Percentiles rank a stretch among this genome's conserved stretches.
phyloP scores from a whole-genome alignment of 2,113 vertebrate genomes.

The Xiphorhynchus elegans region DNA sequence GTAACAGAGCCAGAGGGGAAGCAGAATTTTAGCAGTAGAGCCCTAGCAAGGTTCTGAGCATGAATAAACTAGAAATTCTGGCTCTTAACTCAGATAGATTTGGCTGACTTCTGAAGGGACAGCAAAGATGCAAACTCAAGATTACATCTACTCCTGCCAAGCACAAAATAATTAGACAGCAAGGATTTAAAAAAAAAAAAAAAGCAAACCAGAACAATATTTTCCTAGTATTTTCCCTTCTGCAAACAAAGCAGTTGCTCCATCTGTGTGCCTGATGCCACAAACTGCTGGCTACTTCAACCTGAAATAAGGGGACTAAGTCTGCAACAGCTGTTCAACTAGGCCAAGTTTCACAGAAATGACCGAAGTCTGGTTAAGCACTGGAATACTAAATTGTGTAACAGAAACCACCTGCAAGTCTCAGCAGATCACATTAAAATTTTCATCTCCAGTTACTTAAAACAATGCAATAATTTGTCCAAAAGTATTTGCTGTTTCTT shows the following conservation, averaged over 20 bases:
- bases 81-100: not conserved
- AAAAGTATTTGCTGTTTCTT: not conserved
- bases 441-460: not conserved
- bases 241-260: not conserved
- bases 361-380: not conserved
- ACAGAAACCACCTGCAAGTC: not conserved
- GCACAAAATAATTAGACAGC: not conserved
- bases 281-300: not conserved
- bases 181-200: not conserved
- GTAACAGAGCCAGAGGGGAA: not conserved
- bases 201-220: not conserved
- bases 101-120: not conserved
- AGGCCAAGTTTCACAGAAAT: not conserved
- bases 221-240: not conserved
- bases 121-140: not conserved
- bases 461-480: not conserved
- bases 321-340: not conserved
- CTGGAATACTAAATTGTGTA: not conserved
- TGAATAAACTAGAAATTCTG: not conserved
- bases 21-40: not conserved
- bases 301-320: not conserved
- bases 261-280: not conserved
- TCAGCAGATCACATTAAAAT: not conserved
- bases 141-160: constrained; percentile 6
- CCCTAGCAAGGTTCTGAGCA: not conserved